Percentiles rank a stretch among this genome's conserved stretches.
phyloP scores from a whole-genome alignment of 2,113 vertebrate species.

The Oreochromis spilurus region DNA sequence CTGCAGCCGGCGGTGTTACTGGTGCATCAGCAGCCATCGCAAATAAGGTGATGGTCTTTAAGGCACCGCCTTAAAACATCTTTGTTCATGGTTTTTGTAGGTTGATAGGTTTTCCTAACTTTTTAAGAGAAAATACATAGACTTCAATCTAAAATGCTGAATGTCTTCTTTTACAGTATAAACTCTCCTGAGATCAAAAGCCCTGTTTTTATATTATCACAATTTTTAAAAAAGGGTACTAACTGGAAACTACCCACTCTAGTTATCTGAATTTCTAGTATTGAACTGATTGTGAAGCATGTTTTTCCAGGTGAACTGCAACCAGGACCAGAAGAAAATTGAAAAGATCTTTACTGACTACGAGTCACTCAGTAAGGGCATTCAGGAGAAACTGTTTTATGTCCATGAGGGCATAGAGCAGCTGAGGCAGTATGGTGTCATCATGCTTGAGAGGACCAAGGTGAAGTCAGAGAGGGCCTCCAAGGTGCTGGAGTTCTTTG shows the following conservation, averaged over 20 bases:
- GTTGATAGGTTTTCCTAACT: too few relatives aligned
- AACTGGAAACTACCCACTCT: accelerated
- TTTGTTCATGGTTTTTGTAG: too few relatives aligned
- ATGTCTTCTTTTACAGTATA: neutral
- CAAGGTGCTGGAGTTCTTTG: accelerated
- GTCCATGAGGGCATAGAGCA: constrained; percentile 1
- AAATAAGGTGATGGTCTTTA: constrained; percentile 4
- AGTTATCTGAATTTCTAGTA: neutral
- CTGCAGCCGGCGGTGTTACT: constrained; percentile 46
- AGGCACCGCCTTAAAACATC: accelerated
- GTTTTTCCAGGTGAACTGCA: neutral
- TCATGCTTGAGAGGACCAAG: neutral
- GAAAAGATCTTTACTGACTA: neutral
- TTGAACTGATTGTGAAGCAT: neutral
- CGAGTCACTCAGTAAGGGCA: neutral
- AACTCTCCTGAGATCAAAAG: accelerated
- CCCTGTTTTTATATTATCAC: neutral
- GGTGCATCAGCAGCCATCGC: constrained; percentile 54
- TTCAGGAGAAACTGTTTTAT: constrained; percentile 8
- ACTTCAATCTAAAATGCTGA: neutral
- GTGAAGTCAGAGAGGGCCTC: neutral
- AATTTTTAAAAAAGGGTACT: neutral
- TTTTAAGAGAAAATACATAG: neutral
- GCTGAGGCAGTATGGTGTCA: neutral
- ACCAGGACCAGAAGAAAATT: constrained; percentile 32